Base-by-base conservation (phyloP, 2,888 invertebrate species). In the Mythimna loreyi region DNA sequence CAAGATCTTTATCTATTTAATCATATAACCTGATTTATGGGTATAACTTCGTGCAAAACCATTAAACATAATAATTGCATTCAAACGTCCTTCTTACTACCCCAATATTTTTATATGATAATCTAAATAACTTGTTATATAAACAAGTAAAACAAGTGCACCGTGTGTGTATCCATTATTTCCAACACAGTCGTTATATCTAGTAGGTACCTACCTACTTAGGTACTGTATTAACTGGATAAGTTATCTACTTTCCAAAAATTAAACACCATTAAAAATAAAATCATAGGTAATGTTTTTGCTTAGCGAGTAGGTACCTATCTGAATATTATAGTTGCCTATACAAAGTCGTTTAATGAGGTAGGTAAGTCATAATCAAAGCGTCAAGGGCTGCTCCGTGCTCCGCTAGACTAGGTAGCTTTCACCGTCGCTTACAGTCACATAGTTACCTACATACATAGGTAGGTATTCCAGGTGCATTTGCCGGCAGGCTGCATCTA, bases 391-490 rank as follows among this genome's bases (percentile, higher is more conserved):
- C 72, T 79, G 78, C 70, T 61, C 52, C 73, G 61, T 72, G 72
- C 68, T 62, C 43, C 70, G 61, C 61, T 74, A 82, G 83, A 71
- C 84, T 69, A 68, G 70, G 79, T 75, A 78, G 84, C 86, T 87
- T 87, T 87, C 85, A 81, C 84, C 81, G 58, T 63, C 55, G 66
- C 73, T 58, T 55, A 60, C 66, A 47, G n/a, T n/a, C 72, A 60
- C 50, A 11, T 65, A 52, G 45, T 65, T 77, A 36, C 28, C 28
- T 28, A 78, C 61, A 60, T n/a, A n/a, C n/a, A n/a, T n/a, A n/a
- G n/a, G n/a, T n/a, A n/a, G n/a, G n/a, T 72, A 80, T 62, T 83
- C 83, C 78, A 81, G 72, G 73, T 79, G 81, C 80, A 80, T 61
- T 68, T 71, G 53, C 69, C 65, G 47, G 40, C 63, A 64, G 52